Conservation (phyloP, 2,113 vertebrate genomes). For the Cyanoramphus novaezelandiae region DNA sequence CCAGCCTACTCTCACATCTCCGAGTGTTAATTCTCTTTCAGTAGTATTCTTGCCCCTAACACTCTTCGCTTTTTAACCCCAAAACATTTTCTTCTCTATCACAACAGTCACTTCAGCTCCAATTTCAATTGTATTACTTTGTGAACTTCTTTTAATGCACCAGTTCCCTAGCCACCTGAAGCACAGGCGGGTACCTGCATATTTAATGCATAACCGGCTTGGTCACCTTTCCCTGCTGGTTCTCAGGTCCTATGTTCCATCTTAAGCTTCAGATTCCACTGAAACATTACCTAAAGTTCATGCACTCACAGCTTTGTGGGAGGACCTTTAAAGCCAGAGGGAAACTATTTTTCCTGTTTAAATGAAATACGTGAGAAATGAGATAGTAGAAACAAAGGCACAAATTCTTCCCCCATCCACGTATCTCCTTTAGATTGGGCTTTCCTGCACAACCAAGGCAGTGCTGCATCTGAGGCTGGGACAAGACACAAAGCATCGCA, state of each 20-base stretch:
- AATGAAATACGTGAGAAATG: neutral
- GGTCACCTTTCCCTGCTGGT: neutral
- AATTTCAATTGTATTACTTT: neutral
- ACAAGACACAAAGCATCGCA: neutral
- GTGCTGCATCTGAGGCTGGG: neutral
- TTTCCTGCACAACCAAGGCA: neutral
- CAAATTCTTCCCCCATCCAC: neutral
- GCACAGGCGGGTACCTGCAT: neutral
- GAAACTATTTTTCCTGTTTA: neutral
- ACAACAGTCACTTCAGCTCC: neutral
- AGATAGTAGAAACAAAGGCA: neutral
- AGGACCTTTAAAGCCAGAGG: neutral
- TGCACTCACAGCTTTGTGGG: neutral
- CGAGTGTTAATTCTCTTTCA: neutral
- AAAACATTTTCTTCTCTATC: neutral
- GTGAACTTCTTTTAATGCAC: neutral
- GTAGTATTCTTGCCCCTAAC: rapidly evolving
- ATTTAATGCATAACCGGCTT: neutral
- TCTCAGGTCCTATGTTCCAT: rapidly evolving
- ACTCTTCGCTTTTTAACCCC: rapidly evolving
- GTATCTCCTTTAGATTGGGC: neutral
- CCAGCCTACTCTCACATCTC: neutral
- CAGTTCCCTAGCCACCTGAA: neutral
- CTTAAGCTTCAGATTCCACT: neutral
- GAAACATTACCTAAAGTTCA: neutral